Base-by-base conservation (phyloP, 2,888 invertebrate genomes). In the Pristionchus maxplancki region DNA sequence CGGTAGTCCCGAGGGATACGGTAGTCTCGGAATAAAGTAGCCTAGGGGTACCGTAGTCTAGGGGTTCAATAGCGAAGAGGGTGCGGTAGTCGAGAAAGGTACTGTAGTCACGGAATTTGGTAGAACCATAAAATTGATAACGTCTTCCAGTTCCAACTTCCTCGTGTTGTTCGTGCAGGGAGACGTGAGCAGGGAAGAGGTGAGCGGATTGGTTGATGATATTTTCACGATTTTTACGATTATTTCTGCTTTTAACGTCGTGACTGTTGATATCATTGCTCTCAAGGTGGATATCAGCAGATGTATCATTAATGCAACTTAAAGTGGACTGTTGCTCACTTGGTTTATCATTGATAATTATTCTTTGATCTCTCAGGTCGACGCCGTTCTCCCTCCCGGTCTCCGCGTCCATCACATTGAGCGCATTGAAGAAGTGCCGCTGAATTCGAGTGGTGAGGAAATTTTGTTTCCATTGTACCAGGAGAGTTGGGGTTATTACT, bases 391-490 rank as follows among this genome's bases (percentile, higher is more conserved):
- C 4, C 86, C 86, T 1, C 48, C 44, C 48, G 86, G 86, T 2
- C n/a, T 86, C 5, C 13, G 34, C 11, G 64, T 86, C 28, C 86
- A 86, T 37, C 86, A 86, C 48, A 28, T 86, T 20, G 44, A 64
- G 34, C 24, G 15, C 1, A 31, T 67, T 1, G 20, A 64, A 1
- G 48, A 44, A 31, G 15, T 67, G 28, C 86, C 86, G 2, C 67
- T 86, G 40, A 86, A 86, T 48, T 67, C 86, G 34, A 86, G 86
- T 67, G 86, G 86, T 86, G n/a, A 37, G 85, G n/a, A n/a, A n/a
- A n/a, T n/a, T 9, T 31, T 50, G 3, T 28, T 4, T 53, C 34
- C 6, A 34, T 31, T 84, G n/a, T 48, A 11, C 78, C n/a, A 3
- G n/a, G 37, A 78, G 50, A 50, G 20, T 50, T 50, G 20, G 15